Evolutionary conservation across 2,797 vertebrate species (phyloP).

Genomic region (Varecia variegata): DNA sequence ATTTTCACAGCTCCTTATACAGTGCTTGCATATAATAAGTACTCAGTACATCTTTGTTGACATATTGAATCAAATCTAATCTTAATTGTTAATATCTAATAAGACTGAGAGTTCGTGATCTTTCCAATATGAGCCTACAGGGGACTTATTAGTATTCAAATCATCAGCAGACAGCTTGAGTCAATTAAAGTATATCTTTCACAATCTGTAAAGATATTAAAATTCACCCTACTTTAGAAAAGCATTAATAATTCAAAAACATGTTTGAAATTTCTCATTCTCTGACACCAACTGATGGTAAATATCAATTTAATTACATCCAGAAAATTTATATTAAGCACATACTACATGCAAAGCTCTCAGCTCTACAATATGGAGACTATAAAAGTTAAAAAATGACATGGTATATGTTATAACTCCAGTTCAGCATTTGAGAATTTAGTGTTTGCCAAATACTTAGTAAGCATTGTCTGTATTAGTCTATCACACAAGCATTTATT

Average conservation of each 20-base stretch:
- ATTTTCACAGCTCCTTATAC: neutral
- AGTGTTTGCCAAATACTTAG: neutral
- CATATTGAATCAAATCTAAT: slow-evolving; percentile 48
- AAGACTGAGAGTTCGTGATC: neutral
- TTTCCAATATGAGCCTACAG: neutral
- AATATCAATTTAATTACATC: slow-evolving; percentile 36
- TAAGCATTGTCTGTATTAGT: neutral
- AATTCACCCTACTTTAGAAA: slow-evolving; percentile 50
- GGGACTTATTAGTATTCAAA: slow-evolving; percentile 29
- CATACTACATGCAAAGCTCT: neutral
- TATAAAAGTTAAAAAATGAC: neutral
- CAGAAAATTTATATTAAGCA: slow-evolving; percentile 3
- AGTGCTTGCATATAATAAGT: neutral
- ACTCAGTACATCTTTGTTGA: slow-evolving; percentile 6
- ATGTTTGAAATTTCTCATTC: slow-evolving; percentile 29
- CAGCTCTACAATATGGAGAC: neutral
- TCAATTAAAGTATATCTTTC: slow-evolving; percentile 60
- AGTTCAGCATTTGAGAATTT: neutral
- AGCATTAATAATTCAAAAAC: slow-evolving; percentile 54
- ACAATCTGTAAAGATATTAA: slow-evolving; percentile 56
- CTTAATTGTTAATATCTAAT: slow-evolving; percentile 16
- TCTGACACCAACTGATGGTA: neutral
- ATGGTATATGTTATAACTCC: neutral
- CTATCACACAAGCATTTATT: neutral
- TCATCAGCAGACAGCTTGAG: slow-evolving; percentile 22